Evolutionary conservation across 2,797 vertebrate species (phyloP), one percentile per base, ranked within the genome.

Genomic region (Enteromius radiatus): DNA sequence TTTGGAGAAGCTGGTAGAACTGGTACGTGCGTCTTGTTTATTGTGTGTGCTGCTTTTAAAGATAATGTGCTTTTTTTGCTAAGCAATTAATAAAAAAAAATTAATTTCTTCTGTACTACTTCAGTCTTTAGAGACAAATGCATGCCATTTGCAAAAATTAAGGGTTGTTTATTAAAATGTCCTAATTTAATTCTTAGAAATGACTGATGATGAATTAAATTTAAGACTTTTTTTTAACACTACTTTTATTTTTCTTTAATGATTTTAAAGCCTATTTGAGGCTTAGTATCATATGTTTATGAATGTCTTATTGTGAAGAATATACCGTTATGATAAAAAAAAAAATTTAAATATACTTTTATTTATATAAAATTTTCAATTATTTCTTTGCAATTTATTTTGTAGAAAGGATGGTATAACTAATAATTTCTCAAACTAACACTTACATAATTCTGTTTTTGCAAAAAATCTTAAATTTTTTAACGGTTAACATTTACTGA

Each of bases 1-100:
- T 93, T 94, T 99, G 95, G 97, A 99, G 95, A 98, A 97, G 93
- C 94, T 99, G 86, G 98, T 99, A 89, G 97, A 99, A 94, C 96
- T 99, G 97, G 98, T 99, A 91, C 87, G 89, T 82, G 41, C 21
- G 0, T 83, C 74, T 79, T 45, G 63, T 33, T 43, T 81, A 19
- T 33, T 31, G 8, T 38, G 15, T 54, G 36, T 83, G n/a, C n/a
- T 6, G 67, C 31, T 41, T 31, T 33, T 21, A n/a, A 36, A 17
- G 9, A 33, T 47, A 2, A 31, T 11, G 8, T 28, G 19, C 28
- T 0, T 9, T 45, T 45, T 19, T 28, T 31, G 6, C 11, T 19
- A 31, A 47, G 23, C 12, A 14, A 14, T 21, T 14, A 14, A 14
- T 15, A n/a, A n/a, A 28, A 28, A 1, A 28, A 28, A 28, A 28